Conservation (phyloP, 2,113 vertebrate genomes). For the Stomatorhinus ivindoensis region DNA sequence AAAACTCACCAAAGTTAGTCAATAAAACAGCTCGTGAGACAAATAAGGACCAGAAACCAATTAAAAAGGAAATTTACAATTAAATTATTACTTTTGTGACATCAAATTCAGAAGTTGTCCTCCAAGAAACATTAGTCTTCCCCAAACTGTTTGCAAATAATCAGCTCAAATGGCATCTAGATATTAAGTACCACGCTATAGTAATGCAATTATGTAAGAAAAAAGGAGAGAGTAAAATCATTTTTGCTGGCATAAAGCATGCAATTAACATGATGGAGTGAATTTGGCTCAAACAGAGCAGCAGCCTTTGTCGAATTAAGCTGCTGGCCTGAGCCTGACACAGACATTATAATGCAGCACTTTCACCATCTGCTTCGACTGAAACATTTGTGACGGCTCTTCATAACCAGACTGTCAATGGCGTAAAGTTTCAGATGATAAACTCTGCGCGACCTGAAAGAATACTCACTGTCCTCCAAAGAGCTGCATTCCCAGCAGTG, state of each 20-base stretch:
- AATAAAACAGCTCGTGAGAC: not conserved
- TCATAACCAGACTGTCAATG: not conserved
- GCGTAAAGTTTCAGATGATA: not conserved
- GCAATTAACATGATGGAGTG: not conserved
- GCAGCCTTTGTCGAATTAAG: not conserved
- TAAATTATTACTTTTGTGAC: not conserved
- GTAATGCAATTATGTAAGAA: not conserved
- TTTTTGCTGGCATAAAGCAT: not conserved
- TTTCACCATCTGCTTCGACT: not conserved
- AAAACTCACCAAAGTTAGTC: not conserved
- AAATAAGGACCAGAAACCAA: not conserved
- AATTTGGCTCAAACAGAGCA: not conserved
- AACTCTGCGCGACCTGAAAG: not conserved
- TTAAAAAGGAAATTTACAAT: not conserved
- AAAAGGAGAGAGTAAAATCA: not conserved
- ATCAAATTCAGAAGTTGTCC: not conserved
- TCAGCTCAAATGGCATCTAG: not conserved
- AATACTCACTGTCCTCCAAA: slow-evolving; percentile 88
- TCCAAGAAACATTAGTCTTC: not conserved
- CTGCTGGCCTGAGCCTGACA: not conserved
- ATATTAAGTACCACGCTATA: not conserved
- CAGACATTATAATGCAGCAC: not conserved
- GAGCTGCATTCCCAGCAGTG: slow-evolving; percentile 93
- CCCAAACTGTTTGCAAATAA: not conserved
- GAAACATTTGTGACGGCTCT: not conserved